Evolutionary conservation across 2,888 invertebrate species (phyloP).

Genomic region (Proisotoma minuta): DNA sequence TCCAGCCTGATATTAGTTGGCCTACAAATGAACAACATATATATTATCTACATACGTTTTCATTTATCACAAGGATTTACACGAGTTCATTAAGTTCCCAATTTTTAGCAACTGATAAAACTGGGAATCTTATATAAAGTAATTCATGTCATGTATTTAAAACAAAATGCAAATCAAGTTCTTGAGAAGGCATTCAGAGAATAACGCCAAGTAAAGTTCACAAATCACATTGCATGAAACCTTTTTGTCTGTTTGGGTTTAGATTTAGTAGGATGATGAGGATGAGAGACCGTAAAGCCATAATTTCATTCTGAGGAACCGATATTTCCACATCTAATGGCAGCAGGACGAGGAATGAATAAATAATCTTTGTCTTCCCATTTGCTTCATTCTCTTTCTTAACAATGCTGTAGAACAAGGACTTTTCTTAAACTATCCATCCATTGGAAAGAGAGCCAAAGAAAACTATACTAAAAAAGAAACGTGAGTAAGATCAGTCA

Average conservation of each 20-base stretch:
- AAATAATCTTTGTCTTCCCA: conserved; percentile 24
- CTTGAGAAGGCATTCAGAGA: not conserved
- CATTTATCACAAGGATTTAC: no score
- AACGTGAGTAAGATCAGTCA: no score
- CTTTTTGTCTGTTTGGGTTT: conserved; percentile 11
- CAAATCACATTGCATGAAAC: conserved; percentile 13
- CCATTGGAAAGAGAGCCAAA: no score
- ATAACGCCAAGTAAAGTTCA: not conserved
- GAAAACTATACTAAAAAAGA: no score
- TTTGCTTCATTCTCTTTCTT: not conserved
- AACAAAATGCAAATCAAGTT: conserved; percentile 13
- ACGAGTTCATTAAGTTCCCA: no score
- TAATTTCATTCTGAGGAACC: conserved; percentile 17
- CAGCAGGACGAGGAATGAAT: conserved; percentile 38
- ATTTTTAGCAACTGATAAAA: no score
- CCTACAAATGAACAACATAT: no score
- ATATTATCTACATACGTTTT: no score
- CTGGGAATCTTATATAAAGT: no score
- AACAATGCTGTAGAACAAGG: no score
- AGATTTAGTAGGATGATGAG: conserved; percentile 2
- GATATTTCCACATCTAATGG: conserved; percentile 30
- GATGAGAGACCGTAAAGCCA: conserved; percentile 12
- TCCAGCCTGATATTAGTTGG: no score
- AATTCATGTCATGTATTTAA: conserved; percentile 6
- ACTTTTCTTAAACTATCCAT: no score